phyloP scores from a whole-genome alignment of 2,888 invertebrate species.

The Lumbricus terrestris region DNA sequence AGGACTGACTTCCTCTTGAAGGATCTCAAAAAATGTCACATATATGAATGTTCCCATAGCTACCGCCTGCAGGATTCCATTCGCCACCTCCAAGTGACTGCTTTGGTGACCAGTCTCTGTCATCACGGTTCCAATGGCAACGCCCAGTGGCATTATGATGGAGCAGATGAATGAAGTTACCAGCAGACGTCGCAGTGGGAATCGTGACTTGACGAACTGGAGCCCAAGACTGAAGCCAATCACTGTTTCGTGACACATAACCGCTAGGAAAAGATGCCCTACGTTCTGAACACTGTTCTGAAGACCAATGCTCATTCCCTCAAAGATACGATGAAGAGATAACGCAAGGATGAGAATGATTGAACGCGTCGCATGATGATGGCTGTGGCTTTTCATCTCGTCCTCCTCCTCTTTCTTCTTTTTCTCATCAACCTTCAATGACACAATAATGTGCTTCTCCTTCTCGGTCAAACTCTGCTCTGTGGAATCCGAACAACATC shows the following conservation, averaged over 20 bases:
- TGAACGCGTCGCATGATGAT: conserved; percentile 48
- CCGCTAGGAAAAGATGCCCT: conserved; percentile 59
- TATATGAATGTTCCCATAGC: conserved; percentile 88
- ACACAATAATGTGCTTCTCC: conserved; percentile 26
- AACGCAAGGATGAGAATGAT: conserved; percentile 62
- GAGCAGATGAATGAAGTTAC: conserved; percentile 37
- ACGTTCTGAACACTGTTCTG: conserved; percentile 49
- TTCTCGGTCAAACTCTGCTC: background rate
- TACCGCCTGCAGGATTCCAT: conserved; percentile 70
- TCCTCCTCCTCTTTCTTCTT: background rate
- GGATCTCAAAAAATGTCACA: conserved; percentile 90
- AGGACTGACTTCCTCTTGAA: conserved; percentile 66
- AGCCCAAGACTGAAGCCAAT: conserved; percentile 65
- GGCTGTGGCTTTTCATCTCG: background rate
- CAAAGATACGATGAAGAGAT: conserved; percentile 65
- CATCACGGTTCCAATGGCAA: conserved; percentile 38
- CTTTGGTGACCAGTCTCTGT: conserved; percentile 35
- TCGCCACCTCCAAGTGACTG: conserved; percentile 40
- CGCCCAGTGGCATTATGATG: conserved; percentile 40
- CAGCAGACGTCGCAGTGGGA: conserved; percentile 31
- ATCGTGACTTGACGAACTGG: conserved; percentile 45
- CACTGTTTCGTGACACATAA: conserved; percentile 64
- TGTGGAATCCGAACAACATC: conserved; percentile 31
- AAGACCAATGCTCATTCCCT: conserved; percentile 64
- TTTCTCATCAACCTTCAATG: conserved; percentile 20